Evolutionary conservation across 2,888 invertebrate genomes (phyloP).

Genomic region (Formica aserva): DNA sequence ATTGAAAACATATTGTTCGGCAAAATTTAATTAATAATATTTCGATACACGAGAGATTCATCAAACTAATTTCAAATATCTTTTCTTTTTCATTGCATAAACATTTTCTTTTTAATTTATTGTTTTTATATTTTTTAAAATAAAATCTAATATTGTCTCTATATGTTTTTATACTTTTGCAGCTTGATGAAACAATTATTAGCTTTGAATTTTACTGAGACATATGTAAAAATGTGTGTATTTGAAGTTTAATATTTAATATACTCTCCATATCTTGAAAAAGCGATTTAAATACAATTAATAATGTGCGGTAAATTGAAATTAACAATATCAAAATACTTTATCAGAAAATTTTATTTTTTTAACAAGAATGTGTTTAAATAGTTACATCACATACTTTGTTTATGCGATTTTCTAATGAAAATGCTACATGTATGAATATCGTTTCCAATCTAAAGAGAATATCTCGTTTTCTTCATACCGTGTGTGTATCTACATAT

Average conservation of each 20-base stretch:
- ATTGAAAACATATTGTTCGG: neutral
- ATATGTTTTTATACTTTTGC: neutral
- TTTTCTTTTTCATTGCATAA: neutral
- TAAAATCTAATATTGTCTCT: neutral
- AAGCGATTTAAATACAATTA: neutral
- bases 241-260: neutral
- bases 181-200: neutral
- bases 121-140: neutral
- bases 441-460: conserved; percentile 25
- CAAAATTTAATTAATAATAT: neutral
- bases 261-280: neutral
- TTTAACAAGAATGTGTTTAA: neutral
- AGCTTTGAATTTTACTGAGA: conserved; percentile 1
- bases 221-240: neutral
- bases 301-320: neutral
- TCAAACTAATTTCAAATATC: neutral
- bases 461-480: neutral
- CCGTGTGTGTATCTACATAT: neutral
- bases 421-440: neutral
- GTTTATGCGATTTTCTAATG: neutral
- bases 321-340: neutral
- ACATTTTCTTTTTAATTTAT: neutral
- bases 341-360: neutral
- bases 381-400: neutral
- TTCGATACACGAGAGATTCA: neutral